Percentiles rank a stretch among this genome's conserved stretches.
phyloP scores from a whole-genome alignment of 2,888 invertebrate species.

The Eubasilissa splendida region DNA sequence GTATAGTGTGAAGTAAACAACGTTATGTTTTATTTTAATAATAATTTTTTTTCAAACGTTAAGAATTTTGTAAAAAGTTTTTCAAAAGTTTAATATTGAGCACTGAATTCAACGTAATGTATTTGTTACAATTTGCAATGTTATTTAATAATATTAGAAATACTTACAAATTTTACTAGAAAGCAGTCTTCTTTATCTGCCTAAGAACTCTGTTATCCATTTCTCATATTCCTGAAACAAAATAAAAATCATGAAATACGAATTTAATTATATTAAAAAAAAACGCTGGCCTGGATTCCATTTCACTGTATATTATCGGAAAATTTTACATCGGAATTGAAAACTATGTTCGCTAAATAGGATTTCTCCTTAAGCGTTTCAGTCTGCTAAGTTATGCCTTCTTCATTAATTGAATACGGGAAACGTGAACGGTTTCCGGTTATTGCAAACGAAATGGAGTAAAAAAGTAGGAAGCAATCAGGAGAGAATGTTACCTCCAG shows the following conservation, averaged over 20 bases:
- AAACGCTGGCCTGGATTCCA: constrained; percentile 2
- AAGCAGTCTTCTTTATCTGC: no score
- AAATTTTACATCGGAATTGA: constrained; percentile 11
- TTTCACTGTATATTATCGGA: constrained; percentile 14
- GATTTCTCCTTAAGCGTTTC: constrained; percentile 33
- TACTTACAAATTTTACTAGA: no score
- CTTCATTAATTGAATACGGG: constrained; percentile 53
- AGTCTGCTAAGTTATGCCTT: constrained; percentile 49
- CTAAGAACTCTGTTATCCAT: background rate
- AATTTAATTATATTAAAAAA: constrained; percentile 9
- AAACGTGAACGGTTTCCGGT: constrained; percentile 48
- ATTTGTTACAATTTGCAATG: no score
- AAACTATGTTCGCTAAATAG: constrained; percentile 35
- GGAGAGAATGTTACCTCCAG: constrained; percentile 38
- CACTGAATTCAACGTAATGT: no score
- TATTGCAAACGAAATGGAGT: constrained; percentile 39
- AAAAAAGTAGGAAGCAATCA: constrained; percentile 50
- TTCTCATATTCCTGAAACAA: constrained; percentile 10
- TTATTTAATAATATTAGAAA: no score
- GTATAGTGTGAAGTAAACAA: no score
- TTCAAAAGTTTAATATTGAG: no score
- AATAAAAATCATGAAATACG: constrained; percentile 8
- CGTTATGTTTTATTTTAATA: no score
- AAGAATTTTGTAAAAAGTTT: no score
- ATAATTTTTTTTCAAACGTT: no score